Base-by-base conservation (phyloP, 2,888 invertebrate genomes). In the Trissolcus brochymenae region DNA sequence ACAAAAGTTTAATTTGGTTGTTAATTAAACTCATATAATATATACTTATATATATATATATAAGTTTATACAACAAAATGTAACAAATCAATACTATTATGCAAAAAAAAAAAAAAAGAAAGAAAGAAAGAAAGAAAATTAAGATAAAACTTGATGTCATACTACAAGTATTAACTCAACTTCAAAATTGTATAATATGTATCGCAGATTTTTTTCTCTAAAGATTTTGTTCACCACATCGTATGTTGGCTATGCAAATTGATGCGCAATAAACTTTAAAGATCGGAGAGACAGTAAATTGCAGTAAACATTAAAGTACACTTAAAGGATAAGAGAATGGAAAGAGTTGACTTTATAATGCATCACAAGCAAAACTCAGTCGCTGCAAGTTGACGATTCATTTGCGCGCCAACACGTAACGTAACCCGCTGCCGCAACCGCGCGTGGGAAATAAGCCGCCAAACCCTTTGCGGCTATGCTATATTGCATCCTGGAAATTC, bases 221-320 rank as follows among this genome's bases (percentile, higher is more conserved):
- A 6, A 35, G 35, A 35, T 51, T n/a, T 6, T 64, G 57, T 56
- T 25, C 57, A 19, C 29, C 53, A 19, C 17, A 17, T n/a, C 17
- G 40, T 54, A 17, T 13, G 75, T 79, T 79, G 55, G 61, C 65
- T 70, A 70, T 75, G 80, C 75, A 79, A 79, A 79, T 80, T 60
- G 57, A 70, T 71, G 76, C 71, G 66, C 72, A 72, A 78, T 74
- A 74, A 76, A 75, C 76, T 79, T 75, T 70, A 77, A 79, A 76
- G 78, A 78, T 76, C 70, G 57, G 14, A 50, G 62, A 57, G 60
- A 61, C 66, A 43, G 73, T 66, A 73, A 66, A 73, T 73, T 46
- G 66, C 61, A 65, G 49, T 43, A 61, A 56, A 71, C 76, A 60
- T 76, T 70, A 56, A 67, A 65, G 68, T 72, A 65, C 50, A 74